Evolutionary conservation across 2,113 vertebrate genomes (phyloP).

Genomic region (Chamaetylas fuelleborni): DNA sequence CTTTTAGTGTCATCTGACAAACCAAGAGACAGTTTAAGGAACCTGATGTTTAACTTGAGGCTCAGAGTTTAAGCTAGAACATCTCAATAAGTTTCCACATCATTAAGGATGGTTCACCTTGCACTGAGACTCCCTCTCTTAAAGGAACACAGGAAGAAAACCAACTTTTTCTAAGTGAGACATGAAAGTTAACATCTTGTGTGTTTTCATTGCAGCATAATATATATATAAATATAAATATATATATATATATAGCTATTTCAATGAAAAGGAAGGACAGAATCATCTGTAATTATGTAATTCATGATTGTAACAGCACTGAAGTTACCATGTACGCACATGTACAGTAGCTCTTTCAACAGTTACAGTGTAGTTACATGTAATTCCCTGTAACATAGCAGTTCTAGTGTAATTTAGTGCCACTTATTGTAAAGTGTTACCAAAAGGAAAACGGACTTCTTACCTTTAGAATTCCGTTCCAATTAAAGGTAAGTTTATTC

Average conservation of each 20-base stretch:
- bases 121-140: conserved; percentile 67
- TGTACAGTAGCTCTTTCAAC: conserved; percentile 75
- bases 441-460: conserved; percentile 67
- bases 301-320: conserved; percentile 78
- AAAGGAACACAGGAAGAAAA: conserved; percentile 62
- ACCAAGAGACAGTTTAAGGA: conserved; percentile 69
- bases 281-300: conserved; percentile 80
- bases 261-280: conserved; percentile 69
- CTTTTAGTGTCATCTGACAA: conserved; percentile 71
- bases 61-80: conserved; percentile 67
- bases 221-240: conserved; percentile 43
- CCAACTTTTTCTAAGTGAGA: conserved; percentile 66
- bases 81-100: conserved; percentile 48
- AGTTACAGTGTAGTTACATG: conserved; percentile 76
- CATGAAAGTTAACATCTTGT: conserved; percentile 74
- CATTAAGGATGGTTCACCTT: conserved; percentile 63
- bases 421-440: conserved; percentile 86
- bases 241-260: conserved; percentile 56
- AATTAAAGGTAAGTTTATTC: conserved; percentile 63
- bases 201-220: conserved; percentile 74
- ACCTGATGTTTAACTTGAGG: conserved; percentile 58
- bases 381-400: conserved; percentile 84
- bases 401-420: conserved; percentile 84
- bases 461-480: conserved; percentile 65
- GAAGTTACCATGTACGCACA: conserved; percentile 75